Conservation (phyloP, 92 coral and sea anemone genomes). For the Zoanthus sociatus region DNA sequence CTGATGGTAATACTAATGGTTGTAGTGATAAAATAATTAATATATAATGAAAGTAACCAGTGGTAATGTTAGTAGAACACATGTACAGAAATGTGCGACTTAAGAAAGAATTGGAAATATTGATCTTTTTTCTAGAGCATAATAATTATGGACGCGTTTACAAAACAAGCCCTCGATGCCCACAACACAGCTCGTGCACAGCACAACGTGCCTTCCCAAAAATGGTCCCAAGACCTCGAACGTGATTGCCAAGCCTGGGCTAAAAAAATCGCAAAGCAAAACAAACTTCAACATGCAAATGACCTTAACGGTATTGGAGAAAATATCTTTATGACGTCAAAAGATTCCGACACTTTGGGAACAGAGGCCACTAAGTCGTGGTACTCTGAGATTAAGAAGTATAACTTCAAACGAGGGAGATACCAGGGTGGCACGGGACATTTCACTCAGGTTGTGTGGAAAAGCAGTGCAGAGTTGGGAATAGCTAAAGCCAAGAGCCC, state of each 20-base stretch:
- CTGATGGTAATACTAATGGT: no score
- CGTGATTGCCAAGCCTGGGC: not conserved
- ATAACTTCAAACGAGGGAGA: not conserved
- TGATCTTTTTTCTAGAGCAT: not conserved
- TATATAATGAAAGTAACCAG: no score
- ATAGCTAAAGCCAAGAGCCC: not conserved
- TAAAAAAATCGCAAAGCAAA: not conserved
- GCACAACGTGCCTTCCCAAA: not conserved
- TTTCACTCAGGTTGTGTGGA: not conserved
- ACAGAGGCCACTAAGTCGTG: not conserved
- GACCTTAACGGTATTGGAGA: not conserved
- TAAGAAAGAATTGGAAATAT: not conserved
- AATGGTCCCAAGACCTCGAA: not conserved
- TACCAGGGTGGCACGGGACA: not conserved
- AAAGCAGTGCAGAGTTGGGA: slow-evolving; percentile 5
- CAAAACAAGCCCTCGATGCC: not conserved
- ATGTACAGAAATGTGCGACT: not conserved
- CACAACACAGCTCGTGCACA: not conserved
- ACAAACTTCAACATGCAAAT: not conserved
- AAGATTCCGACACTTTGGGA: not conserved
- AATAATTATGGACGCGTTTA: not conserved
- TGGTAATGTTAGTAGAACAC: not conserved
- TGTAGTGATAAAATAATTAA: no score
- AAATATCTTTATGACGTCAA: not conserved
- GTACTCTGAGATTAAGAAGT: not conserved